A percentile compares a stretch with the other conserved stretches of the same genome.
phyloP scores from a whole-genome alignment of 2,888 invertebrate genomes.

The Globia sparganii region DNA sequence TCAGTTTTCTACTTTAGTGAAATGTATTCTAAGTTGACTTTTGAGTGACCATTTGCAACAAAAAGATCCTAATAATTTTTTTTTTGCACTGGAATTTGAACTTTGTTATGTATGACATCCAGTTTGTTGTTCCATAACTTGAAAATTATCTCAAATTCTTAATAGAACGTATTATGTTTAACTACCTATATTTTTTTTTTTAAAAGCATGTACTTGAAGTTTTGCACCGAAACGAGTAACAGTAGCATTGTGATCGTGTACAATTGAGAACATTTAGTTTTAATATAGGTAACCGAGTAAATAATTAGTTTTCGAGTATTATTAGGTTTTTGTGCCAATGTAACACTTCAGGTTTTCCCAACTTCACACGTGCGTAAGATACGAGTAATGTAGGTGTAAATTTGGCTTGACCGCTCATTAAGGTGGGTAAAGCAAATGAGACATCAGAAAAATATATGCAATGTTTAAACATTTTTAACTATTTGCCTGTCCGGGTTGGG shows the following conservation, averaged over 20 bases:
- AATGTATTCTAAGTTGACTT: neutral
- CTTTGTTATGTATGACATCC: no score
- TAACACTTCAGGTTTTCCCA: neutral
- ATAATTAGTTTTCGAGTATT: neutral
- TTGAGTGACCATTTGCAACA: neutral
- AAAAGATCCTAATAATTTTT: neutral
- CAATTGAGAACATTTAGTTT: neutral
- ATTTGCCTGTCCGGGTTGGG: no score
- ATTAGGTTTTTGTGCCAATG: neutral
- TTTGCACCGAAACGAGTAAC: neutral
- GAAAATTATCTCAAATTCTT: no score
- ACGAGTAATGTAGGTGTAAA: neutral
- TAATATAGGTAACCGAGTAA: neutral
- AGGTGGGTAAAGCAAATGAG: no score
- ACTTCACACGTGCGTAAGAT: neutral
- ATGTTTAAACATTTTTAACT: no score
- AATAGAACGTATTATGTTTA: constrained; percentile 19
- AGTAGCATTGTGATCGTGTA: neutral
- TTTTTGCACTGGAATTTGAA: neutral
- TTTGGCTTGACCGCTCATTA: no score
- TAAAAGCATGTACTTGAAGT: neutral
- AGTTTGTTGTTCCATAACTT: no score
- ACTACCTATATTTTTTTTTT: neutral
- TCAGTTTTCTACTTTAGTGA: neutral
- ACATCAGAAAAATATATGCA: no score